These are phyloP conservation scores for Paralichthys olivaceus DNA, from an alignment of 2,113 vertebrate species.

Conservation along the genomic window DNA sequence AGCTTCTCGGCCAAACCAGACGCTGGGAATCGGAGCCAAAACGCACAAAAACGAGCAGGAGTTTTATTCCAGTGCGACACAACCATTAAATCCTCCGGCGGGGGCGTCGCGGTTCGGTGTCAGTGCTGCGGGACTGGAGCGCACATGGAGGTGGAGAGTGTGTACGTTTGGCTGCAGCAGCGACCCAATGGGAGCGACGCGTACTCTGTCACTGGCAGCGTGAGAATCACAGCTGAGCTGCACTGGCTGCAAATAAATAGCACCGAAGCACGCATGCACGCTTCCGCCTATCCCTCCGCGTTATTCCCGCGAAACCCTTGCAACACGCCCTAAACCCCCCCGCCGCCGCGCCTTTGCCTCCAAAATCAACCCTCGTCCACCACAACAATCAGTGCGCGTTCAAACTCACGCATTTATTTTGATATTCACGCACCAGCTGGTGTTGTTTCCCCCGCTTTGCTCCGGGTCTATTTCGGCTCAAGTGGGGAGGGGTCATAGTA, in stretches of 20 bases:
- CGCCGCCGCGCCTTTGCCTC: not conserved
- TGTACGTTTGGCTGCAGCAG: constrained; percentile 7
- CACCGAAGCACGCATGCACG: constrained; percentile 22
- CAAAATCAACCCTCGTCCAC: fast-evolving
- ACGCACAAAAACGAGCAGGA: constrained; percentile 11
- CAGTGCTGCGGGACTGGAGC: constrained; percentile 26
- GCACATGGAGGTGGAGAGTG: constrained; percentile 16
- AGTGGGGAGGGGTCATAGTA: constrained; percentile 53
- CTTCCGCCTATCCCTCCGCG: constrained; percentile 31
- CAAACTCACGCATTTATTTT: fast-evolving
- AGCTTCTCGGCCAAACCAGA: constrained; percentile 24
- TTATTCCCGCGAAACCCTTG: constrained; percentile 72
- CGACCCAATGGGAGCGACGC: constrained; percentile 33
- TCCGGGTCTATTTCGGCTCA: constrained; percentile 19
- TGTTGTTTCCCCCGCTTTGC: not conserved
- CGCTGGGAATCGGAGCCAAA: constrained; percentile 20
- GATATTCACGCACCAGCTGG: fast-evolving
- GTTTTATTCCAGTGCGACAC: constrained; percentile 67
- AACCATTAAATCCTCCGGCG: constrained; percentile 66
- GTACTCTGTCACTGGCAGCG: constrained; percentile 36
- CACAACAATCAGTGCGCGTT: too few relatives aligned
- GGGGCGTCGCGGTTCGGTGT: constrained; percentile 31
- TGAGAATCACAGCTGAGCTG: constrained; percentile 70
- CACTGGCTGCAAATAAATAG: constrained; percentile 42
- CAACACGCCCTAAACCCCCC: not conserved